These are phyloP conservation scores for Caenorhabditis latens DNA, from an alignment of 1,140 invertebrate genomes.

Conservation along the genomic window DNA sequence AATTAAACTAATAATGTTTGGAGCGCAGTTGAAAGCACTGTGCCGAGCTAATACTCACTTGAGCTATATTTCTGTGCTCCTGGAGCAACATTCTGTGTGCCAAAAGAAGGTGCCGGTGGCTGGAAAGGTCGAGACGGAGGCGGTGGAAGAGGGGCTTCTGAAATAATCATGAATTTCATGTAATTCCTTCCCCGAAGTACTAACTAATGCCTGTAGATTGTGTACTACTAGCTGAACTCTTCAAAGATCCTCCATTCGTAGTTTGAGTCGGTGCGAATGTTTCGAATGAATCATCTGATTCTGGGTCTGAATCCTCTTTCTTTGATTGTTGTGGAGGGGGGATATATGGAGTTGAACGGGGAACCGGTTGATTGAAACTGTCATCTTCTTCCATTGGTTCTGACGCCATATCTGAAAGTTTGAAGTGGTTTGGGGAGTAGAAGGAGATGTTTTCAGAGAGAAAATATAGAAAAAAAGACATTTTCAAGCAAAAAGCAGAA, in stretches of 20 bases:
- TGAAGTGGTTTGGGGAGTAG: not conserved
- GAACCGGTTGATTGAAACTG: conserved; percentile 19
- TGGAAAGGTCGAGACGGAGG: not conserved
- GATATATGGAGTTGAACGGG: not conserved
- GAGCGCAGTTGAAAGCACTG: too few species aligned
- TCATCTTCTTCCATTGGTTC: conserved; percentile 48
- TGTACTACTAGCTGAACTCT: conserved; percentile 34
- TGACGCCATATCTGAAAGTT: not conserved
- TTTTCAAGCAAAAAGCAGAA: too few species aligned
- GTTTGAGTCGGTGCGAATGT: conserved; percentile 26
- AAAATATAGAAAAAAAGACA: not conserved
- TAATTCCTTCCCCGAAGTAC: not conserved
- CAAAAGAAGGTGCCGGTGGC: not conserved
- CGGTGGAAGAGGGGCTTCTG: not conserved
- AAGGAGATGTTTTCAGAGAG: not conserved
- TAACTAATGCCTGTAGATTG: conserved; percentile 1
- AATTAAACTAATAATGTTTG: not conserved
- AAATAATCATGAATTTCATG: not conserved
- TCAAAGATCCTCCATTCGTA: not conserved
- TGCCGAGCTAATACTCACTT: too few species aligned
- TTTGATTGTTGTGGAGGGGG: not conserved
- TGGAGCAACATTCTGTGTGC: not conserved
- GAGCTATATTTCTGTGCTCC: not conserved
- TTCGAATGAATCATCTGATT: conserved; percentile 35
- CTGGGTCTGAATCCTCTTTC: not conserved